A percentile compares a stretch with the other conserved stretches of the same genome.
Conservation (phyloP, 2,888 invertebrate genomes). For the Bugula neritina region DNA sequence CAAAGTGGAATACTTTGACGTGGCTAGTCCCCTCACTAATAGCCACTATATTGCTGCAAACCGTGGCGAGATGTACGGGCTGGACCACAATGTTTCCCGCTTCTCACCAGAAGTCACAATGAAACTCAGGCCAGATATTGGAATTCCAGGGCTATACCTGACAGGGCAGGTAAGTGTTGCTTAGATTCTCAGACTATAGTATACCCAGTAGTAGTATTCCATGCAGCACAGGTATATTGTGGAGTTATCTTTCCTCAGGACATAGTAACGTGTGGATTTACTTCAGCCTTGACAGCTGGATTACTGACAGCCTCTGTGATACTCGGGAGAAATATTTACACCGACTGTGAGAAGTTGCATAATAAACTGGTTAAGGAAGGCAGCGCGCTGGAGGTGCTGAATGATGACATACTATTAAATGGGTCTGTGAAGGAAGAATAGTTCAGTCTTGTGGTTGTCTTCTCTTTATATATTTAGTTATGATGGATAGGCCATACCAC, state of each 20-base stretch:
- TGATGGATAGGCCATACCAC: no score
- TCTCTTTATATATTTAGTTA: no score
- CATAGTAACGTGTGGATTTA: constrained; percentile 45
- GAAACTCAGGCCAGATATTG: constrained; percentile 46
- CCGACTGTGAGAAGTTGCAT: constrained; percentile 36
- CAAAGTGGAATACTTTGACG: constrained; percentile 43
- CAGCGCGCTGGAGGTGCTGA: neutral
- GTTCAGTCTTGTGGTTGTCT: no score
- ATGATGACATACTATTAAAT: no score
- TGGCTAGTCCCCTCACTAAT: constrained; percentile 45
- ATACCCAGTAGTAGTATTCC: no score
- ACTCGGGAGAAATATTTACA: constrained; percentile 42
- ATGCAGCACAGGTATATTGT: no score
- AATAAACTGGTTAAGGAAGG: constrained; percentile 30
- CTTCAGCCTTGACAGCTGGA: constrained; percentile 44
- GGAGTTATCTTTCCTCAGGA: constrained; percentile 43
- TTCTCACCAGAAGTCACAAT: constrained; percentile 40
- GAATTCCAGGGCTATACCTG: constrained; percentile 48
- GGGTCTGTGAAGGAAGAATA: no score
- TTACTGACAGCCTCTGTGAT: constrained; percentile 40
- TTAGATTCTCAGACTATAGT: no score
- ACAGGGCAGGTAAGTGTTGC: constrained; percentile 42
- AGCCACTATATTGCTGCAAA: constrained; percentile 42
- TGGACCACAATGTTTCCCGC: constrained; percentile 39
- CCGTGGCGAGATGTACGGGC: constrained; percentile 45